phyloP scores from a whole-genome alignment of 2,113 vertebrate genomes.

The Todiramphus chloris region DNA sequence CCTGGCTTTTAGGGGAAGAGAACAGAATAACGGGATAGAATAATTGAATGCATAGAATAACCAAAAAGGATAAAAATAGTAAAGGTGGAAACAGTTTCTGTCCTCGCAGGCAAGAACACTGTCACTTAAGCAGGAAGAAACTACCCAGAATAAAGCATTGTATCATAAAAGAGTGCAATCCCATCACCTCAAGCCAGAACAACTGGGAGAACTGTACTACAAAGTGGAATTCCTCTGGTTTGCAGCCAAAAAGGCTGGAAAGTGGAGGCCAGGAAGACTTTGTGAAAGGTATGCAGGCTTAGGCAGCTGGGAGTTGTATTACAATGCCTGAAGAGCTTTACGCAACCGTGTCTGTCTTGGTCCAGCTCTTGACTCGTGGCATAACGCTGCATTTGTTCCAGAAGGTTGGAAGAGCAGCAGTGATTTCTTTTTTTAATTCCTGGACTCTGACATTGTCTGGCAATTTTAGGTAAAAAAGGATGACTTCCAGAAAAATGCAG shows the following conservation, averaged over 20 bases:
- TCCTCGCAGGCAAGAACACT: not conserved
- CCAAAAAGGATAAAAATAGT: not conserved
- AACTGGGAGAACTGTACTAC: not conserved
- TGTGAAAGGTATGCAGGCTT: not conserved
- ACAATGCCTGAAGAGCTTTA: not conserved
- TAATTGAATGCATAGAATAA: not conserved
- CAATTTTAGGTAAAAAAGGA: not conserved
- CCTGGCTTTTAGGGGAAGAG: not conserved
- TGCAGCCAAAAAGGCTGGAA: fast-evolving
- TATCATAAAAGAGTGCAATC: not conserved
- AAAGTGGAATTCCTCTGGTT: not conserved
- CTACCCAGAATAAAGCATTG: not conserved
- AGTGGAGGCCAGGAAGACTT: not conserved
- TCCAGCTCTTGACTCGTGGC: fast-evolving
- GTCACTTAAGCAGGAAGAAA: not conserved
- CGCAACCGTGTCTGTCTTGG: fast-evolving
- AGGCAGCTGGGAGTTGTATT: not conserved
- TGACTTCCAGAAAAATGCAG: not conserved
- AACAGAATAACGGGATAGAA: too few species aligned
- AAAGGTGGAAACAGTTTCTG: not conserved
- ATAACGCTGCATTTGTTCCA: not conserved
- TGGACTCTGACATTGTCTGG: not conserved
- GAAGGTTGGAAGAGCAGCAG: not conserved
- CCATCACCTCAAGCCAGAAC: not conserved
- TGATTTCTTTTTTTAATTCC: not conserved